Percentiles rank a stretch among this genome's conserved stretches.
Evolutionary conservation across 2,113 vertebrate species (phyloP).

Genomic region (Ancistrus triradiatus): DNA sequence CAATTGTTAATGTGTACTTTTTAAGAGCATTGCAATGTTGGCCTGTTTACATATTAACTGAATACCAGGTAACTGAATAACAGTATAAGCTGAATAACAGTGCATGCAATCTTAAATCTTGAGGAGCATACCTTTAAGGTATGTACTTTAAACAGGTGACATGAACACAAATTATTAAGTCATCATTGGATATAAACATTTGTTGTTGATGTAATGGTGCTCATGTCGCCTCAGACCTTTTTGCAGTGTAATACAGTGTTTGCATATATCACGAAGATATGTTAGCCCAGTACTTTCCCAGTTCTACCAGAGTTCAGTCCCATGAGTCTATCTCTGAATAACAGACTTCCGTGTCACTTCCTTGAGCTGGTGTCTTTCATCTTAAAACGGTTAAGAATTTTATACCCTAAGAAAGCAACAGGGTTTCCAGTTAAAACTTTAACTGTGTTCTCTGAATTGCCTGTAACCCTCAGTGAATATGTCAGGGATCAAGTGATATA

Average conservation of each 20-base stretch:
- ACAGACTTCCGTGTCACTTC: conserved; percentile 16
- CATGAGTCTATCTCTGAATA: conserved; percentile 10
- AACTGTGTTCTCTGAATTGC: conserved; percentile 1
- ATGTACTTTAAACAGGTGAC: too few relatives aligned
- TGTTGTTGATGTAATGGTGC: too few relatives aligned
- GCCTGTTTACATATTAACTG: conserved; percentile 2
- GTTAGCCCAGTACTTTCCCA: too few relatives aligned
- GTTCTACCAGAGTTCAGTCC: too few relatives aligned
- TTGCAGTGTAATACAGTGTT: too few relatives aligned
- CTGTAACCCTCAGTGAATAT: background rate
- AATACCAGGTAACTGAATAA: conserved; percentile 2
- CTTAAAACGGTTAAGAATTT: background rate
- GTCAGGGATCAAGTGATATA: background rate
- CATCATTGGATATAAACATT: too few relatives aligned
- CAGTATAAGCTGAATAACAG: background rate
- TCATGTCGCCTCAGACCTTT: too few relatives aligned
- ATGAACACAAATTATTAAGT: background rate
- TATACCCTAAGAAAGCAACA: background rate
- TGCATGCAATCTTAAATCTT: background rate
- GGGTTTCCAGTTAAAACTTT: conserved; percentile 21
- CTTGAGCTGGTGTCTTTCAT: conserved; percentile 12
- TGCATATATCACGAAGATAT: too few relatives aligned
- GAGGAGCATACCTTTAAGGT: background rate
- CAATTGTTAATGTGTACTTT: background rate
- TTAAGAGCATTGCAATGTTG: background rate